These are phyloP conservation scores for Heteronetta atricapilla DNA, from an alignment of 2,113 vertebrate species.

Conservation along the genomic window DNA sequence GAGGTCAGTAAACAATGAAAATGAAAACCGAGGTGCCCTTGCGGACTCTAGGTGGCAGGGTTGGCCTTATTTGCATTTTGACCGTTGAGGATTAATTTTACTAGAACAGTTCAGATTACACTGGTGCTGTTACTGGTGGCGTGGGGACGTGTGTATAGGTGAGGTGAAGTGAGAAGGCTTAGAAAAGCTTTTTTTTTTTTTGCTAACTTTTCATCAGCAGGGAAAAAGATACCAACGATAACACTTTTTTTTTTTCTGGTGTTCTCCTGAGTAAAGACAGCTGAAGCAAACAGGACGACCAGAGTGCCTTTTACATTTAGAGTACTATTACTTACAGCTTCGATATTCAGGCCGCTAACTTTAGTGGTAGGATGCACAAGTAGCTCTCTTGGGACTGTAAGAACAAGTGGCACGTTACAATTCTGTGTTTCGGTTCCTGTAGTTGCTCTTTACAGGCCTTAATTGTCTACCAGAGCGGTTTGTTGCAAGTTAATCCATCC, in stretches of 20 bases:
- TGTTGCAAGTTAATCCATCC: neutral
- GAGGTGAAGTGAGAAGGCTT: neutral
- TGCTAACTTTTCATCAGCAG: neutral
- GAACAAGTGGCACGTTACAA: neutral
- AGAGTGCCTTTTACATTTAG: neutral
- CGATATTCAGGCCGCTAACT: neutral
- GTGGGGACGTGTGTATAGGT: too few relatives aligned
- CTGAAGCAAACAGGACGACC: neutral
- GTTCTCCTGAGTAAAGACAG: neutral
- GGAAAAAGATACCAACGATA: neutral
- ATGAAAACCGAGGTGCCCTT: rapidly evolving
- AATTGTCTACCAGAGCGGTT: neutral
- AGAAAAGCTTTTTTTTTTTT: neutral
- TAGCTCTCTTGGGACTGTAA: neutral
- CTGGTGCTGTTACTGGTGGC: neutral
- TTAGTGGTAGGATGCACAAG: neutral
- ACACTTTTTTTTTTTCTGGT: neutral
- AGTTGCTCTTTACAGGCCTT: too few relatives aligned
- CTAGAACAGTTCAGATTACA: neutral
- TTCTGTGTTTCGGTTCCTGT: neutral
- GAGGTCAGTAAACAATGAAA: neutral
- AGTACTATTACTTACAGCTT: neutral
- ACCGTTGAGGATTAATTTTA: neutral
- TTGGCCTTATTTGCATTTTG: neutral
- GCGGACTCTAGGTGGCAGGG: neutral